Evolutionary conservation across 2,797 vertebrate species (phyloP), one percentile per base, ranked within the genome.

Genomic region (Typhlichthys eigenmanni): DNA sequence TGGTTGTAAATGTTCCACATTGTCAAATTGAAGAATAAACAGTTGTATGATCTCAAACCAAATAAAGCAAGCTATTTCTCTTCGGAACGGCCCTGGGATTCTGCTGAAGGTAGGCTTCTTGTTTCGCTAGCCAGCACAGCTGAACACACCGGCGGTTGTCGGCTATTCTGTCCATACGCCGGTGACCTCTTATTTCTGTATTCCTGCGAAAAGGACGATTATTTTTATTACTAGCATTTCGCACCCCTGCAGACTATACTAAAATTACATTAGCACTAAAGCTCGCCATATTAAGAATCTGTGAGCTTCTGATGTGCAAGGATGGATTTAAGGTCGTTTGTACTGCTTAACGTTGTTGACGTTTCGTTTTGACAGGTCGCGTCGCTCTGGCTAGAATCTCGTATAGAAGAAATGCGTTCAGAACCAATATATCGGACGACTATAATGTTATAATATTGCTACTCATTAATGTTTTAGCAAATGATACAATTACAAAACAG

Each of bases 101-200:
- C 60, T 54, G 73, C 70, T 62, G 52, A 82, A 91, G 87, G 88
- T 88, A 89, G 74, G 52, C 62, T 16, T 77, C 67, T 52, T 48
- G 38, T 59, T 61, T 59, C 62, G 74, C 65, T 85, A 83, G 83
- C 86, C 64, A 2, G 52, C 34, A 66, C 64, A 64, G 66, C 70
- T 49, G 48, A 19, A 61, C 7, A 70, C 32, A 19, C 49, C 32
- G 62, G 29, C 24, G 49, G 5, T 14, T 6, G n/a, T 5, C 38
- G 62, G 70, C 71, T 48, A 1, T 53, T 59, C 51, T 66, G 54
- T 13, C 47, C 2, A 17, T 24, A 47, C 68, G 56, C 81, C 55
- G 67, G 69, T 72, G 78, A 80, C 75, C 78, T 81, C 59, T 77
- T 52, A 54, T 11, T 17, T 19, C n/a, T 14, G 10, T 29, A 3